Base-by-base conservation (phyloP, 2,113 vertebrate species). In the Reinhardtius hippoglossoides region DNA sequence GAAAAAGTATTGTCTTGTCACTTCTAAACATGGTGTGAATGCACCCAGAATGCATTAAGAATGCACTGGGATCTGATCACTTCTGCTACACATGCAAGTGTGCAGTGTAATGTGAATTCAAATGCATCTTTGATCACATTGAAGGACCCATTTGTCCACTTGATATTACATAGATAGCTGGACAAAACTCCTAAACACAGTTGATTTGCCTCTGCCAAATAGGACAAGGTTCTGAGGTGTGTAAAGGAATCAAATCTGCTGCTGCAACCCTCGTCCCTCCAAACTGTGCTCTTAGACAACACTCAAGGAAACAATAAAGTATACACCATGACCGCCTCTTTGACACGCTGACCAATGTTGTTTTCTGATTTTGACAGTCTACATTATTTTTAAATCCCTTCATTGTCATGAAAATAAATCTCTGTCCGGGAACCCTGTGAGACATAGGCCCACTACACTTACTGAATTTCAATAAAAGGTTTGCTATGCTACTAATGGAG, bases 81-180 rank as follows among this genome's bases (percentile, higher is more conserved):
- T 82, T n/a, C 69, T 48, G 71, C 59, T 24, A 54, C 20, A 15
- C 76, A 88, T 85, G 68, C 64, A 67, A 82, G 81, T 44, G 55
- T 76, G 73, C 70, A 76, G 78, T 76, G 81, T 80, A 76, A 87
- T 75, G 69, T 85, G 72, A 85, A 84, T 82, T 72, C 13, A 5
- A 90, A 78, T 67, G 80, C 63, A 70, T 80, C 59, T 16, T 65
- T 42, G 48, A 65, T 37, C 61, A 60, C 61, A 83, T 16, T 85
- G 48, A 80, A 84, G 76, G 77, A 76, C 80, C 85, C 89, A 82
- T 85, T 87, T 67, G 81, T 87, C 78, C 87, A 85, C 69, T 83
- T 44, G 80, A 68, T 55, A 81, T 86, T 89, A 74, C 86, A 68
- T 20, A 26, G 59, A 65, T 70, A 31, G 31, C 52, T n/a, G 46